These are phyloP conservation scores for Augiades crinisus DNA, from an alignment of 2,888 invertebrate genomes.

Conservation along the genomic window DNA sequence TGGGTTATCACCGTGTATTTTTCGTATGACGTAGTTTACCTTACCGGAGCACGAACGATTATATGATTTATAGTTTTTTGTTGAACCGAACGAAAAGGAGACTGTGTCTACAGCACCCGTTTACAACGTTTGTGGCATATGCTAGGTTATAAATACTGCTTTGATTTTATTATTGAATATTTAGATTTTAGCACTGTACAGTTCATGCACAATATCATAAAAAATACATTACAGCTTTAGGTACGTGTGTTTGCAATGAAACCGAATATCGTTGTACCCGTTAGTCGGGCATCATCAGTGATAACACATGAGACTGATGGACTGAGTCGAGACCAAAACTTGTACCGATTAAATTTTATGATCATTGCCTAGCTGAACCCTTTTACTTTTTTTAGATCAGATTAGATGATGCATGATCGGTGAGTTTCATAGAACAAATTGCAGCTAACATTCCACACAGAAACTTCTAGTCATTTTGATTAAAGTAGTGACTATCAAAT, in stretches of 20 bases:
- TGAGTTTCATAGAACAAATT: conserved; percentile 73
- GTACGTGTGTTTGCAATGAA: conserved; percentile 9
- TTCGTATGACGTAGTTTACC: conserved; percentile 69
- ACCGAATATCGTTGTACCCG: conserved; percentile 6
- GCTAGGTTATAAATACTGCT: conserved; percentile 35
- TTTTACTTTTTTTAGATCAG: conserved; percentile 43
- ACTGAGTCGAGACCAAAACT: too few species aligned
- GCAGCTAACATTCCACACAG: conserved; percentile 76
- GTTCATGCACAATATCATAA: conserved; percentile 54
- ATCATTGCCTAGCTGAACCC: conserved; percentile 40
- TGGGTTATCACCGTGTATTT: conserved; percentile 77
- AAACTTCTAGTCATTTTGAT: conserved; percentile 52
- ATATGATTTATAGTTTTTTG: conserved; percentile 31
- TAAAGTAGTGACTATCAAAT: conserved; percentile 59
- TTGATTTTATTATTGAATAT: conserved; percentile 48
- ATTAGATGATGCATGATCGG: conserved; percentile 60
- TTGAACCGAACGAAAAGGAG: conserved; percentile 2
- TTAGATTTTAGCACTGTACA: conserved; percentile 69
- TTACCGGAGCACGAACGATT: conserved; percentile 67
- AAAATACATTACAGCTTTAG: conserved; percentile 18
- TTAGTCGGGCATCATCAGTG: conserved; percentile 7
- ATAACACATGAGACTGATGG: background rate
- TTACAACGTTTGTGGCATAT: conserved; percentile 23
- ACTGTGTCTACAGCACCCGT: conserved; percentile 18
- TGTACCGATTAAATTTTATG: background rate